Conservation (phyloP, 2,888 invertebrate genomes). For the Drosophila eohydei region DNA sequence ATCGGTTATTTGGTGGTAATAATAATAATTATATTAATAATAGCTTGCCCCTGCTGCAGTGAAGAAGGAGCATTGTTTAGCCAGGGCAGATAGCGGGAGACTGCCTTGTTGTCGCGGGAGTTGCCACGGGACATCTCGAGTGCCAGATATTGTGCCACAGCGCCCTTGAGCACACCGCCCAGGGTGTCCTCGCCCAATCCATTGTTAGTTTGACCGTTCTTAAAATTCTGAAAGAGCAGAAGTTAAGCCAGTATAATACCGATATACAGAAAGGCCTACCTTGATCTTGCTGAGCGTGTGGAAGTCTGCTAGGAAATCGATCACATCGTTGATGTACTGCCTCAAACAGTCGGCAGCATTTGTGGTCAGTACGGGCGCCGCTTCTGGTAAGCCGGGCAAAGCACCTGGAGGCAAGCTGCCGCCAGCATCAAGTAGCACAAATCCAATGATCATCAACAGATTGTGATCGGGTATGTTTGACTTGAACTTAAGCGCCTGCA, state of each 20-base stretch:
- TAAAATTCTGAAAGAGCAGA: conserved; percentile 74
- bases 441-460: conserved; percentile 94
- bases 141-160: conserved; percentile 96
- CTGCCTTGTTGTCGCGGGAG: conserved; percentile 92
- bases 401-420: conserved; percentile 93
- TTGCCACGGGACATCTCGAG: conserved; percentile 96
- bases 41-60: conserved; percentile 91
- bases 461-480: conserved; percentile 97
- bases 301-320: conserved; percentile 98
- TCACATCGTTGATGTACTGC: conserved; percentile 95
- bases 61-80: conserved; percentile 92
- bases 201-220: conserved; percentile 87
- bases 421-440: conserved; percentile 96
- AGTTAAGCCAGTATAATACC: background rate
- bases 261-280: conserved; percentile 85
- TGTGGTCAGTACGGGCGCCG: conserved; percentile 87
- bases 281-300: conserved; percentile 98
- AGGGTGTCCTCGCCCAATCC: conserved; percentile 97
- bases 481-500: conserved; percentile 98
- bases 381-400: conserved; percentile 86
- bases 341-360: conserved; percentile 97
- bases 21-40: background rate
- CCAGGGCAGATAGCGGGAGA: conserved; percentile 95
- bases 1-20: background rate
- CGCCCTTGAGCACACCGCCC: conserved; percentile 98